Base-by-base conservation (phyloP, 1,140 invertebrate genomes). In the Cecropterus lyciades region DNA sequence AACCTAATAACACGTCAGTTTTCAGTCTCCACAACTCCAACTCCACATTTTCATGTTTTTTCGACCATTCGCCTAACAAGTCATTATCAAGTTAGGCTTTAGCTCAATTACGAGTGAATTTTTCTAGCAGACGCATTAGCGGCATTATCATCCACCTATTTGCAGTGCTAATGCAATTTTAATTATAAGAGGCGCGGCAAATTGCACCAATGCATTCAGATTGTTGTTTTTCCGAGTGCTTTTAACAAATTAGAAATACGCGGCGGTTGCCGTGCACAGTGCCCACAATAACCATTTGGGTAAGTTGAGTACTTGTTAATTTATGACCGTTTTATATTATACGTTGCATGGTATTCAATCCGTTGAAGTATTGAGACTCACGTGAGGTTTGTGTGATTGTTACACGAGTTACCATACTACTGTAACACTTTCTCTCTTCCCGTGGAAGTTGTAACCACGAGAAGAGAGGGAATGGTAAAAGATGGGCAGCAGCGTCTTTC, bases 91-190 rank as follows among this genome's bases (percentile, higher is more conserved):
- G 55, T 59, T 59, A 60, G 57, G 57, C 24, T 48, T 60, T 62
- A 62, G 45, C 59, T 51, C 10, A 60, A 60, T 48, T 45, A 30
- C 24, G 14, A 27, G 24, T 71, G 65, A 60, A 67, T 74, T 82
- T 84, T 84, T 84, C 73, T 78, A 76, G 78, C 53, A 73, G 76
- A 75, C 69, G 70, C 82, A 85, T 84, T 84, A 85, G 70, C 69
- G 33, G 71, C 77, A 79, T 78, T 84, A 79, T 66, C 70, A n/a
- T n/a, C n/a, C 63, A 71, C 74, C 69, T 79, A 80, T 85, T 86
- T 85, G 79, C 71, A 62, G 59, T 68, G 67, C 79, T 91, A 91
- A 91, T 91, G 88, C 84, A 89, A 91, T 91, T 91, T 91, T 91
- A 91, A 91, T 89, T 91, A 84, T 87, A 85, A 84, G 72, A 87